Base-by-base conservation (phyloP, 2,113 vertebrate species). In the Phaethornis superciliosus region DNA sequence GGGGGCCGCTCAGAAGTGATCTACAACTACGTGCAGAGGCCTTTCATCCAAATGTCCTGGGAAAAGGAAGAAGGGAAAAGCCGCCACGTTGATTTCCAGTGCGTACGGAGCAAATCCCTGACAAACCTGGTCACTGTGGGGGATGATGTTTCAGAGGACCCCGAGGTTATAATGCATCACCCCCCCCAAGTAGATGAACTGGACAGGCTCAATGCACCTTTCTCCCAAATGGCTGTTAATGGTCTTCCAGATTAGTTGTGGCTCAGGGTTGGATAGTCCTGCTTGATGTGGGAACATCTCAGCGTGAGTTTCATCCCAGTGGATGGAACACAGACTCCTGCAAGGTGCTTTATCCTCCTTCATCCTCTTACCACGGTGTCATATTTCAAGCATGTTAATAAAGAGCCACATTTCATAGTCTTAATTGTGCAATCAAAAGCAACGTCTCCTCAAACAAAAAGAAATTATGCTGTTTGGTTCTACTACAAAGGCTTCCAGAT, bases 1-100 rank as follows among this genome's bases (percentile, higher is more conserved):
- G 98, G 98, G 0, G 98, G 98, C 4, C 96, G 98, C 20, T 98
- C 98, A 0, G 98, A 98, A 78, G 98, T 98, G 17, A 98, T 98
- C 33, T 98, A 98, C 89, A 98, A 98, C 90, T 98, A 98, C 0
- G 98, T 98, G 4, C 98, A 98, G 75, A 90, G 98, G 5, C 98
- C 98, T 0, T 98, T 98, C 95, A 98, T 98, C 94, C 98, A 98
- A 96, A 98, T 98, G 98, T 98, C 98, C 0, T 98, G 98, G 98
- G 98, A 98, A 40, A 98, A 98, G 96, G 98, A 98, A 40, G 98
- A 98, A 79, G 98, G 98, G 16, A 98, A 98, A 89, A 98, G 98
- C 90, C 98, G 98, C 10, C 98, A 98, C 3, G 98, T 98, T 4
- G 98, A 98, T 86, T 98, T 98, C 96, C 98, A 98, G 89, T 98